A percentile compares a stretch with the other conserved stretches of the same genome.
phyloP scores from a whole-genome alignment of 1,140 invertebrate genomes.

The Sarcophaga peregrina region DNA sequence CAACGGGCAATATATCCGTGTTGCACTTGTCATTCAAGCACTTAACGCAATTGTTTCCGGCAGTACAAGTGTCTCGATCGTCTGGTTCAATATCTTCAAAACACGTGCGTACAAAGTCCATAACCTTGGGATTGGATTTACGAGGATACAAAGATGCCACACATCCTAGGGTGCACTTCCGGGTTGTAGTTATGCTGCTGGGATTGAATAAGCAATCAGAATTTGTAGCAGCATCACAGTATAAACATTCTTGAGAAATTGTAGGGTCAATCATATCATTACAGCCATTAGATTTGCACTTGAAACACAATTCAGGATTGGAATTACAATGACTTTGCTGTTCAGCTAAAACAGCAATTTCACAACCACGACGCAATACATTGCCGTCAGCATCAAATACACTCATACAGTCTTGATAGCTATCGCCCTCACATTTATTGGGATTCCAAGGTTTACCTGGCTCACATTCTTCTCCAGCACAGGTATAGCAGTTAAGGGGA shows the following conservation, averaged over 20 bases:
- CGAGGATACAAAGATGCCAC: constrained; percentile 42
- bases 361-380: constrained; percentile 44
- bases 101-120: constrained; percentile 41
- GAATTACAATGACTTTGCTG: constrained; percentile 29
- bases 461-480: constrained; percentile 30
- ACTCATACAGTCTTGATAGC: constrained; percentile 44
- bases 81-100: constrained; percentile 44
- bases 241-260: constrained; percentile 34
- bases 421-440: constrained; percentile 35
- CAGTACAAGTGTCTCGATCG: constrained; percentile 30
- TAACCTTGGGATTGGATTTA: constrained; percentile 25
- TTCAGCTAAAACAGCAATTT: neutral
- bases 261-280: constrained; percentile 25
- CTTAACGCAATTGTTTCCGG: constrained; percentile 38
- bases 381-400: constrained; percentile 31
- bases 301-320: constrained; percentile 43
- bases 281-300: constrained; percentile 47
- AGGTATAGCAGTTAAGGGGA: constrained; percentile 45
- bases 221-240: constrained; percentile 39
- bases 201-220: constrained; percentile 34
- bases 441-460: neutral
- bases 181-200: neutral
- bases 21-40: constrained; percentile 44
- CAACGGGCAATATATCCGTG: constrained; percentile 27
- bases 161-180: constrained; percentile 42